Evolutionary conservation across 2,113 vertebrate genomes (phyloP), one percentile per base, ranked within the genome.

Genomic region (Limanda limanda): DNA sequence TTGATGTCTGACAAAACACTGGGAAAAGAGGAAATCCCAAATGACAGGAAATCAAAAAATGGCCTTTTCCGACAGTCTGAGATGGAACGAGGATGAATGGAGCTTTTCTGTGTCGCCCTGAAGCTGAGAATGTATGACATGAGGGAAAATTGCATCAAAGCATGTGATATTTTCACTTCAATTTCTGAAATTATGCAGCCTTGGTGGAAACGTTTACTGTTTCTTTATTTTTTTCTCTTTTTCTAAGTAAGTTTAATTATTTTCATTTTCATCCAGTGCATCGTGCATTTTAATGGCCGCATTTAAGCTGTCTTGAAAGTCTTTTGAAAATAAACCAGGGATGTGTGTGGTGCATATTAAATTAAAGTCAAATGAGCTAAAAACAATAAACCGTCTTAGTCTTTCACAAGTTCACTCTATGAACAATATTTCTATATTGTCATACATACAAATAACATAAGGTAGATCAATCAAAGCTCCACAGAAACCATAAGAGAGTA

Each of bases 1-100:
- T 93, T 92, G 87, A 90, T 94, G 93, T 85, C 31, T 86, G 91
- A 92, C 88, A 90, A 91, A 93, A 94, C 87, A 92, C 65, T 25
- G 62, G 51, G 73, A 79, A 51, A 48, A 54, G 79, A 86, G 90
- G 92, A 92, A 93, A 91, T 85, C 81, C 85, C 86, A 91, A 91
- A 93, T 78, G 83, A 85, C 82, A 85, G 79, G 69, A 92, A 92
- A 92, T 91, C 83, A 92, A 87, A 88, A 91, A 91, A n/a, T 74
- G 64, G 12, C 57, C 78, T 83, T 79, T 85, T 67, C 71, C 71
- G 88, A 82, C 82, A 82, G 83, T 90, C 79, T 62, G 63, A 65
- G 62, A 75, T 55, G 71, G 25, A 77, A 78, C 48, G 14, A 8
- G 48, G 64, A 91, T 91, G 88, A 93, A 94, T 91, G 42, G 79